These are phyloP conservation scores for Monoplex corrugatus DNA, from an alignment of 2,888 invertebrate species.

Conservation along the genomic window DNA sequence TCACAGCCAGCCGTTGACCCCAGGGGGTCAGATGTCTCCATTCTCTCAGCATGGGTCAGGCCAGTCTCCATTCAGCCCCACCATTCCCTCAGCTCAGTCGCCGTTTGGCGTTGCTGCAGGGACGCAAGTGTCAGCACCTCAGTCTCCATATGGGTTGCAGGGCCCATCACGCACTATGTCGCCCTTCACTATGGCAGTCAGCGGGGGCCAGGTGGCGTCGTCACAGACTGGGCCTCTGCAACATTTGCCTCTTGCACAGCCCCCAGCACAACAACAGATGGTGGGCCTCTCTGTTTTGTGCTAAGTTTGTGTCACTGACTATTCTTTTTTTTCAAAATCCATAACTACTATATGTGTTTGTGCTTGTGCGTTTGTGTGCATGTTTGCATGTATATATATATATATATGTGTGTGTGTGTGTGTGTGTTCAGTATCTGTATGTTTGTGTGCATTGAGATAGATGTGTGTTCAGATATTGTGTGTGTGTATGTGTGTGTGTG, in stretches of 20 bases:
- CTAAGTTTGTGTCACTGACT: neutral
- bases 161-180: slow-evolving; percentile 59
- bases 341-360: no score
- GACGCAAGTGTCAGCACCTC: slow-evolving; percentile 63
- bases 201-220: slow-evolving; percentile 56
- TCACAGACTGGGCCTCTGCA: slow-evolving; percentile 46
- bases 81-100: slow-evolving; percentile 60
- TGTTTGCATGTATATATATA: neutral
- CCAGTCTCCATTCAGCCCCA: slow-evolving; percentile 72
- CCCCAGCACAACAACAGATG: slow-evolving; percentile 51
- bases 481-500: no score
- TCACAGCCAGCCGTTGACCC: slow-evolving; percentile 61
- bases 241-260: slow-evolving; percentile 46
- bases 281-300: neutral
- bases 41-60: slow-evolving; percentile 67
- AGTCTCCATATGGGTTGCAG: slow-evolving; percentile 65
- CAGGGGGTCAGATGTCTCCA: slow-evolving; percentile 68
- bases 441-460: neutral
- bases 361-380: neutral
- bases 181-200: slow-evolving; percentile 65
- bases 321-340: neutral
- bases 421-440: neutral
- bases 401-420: neutral
- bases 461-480: no score
- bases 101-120: slow-evolving; percentile 58